Conservation (phyloP, 2,888 invertebrate genomes). For the Euzophera pinguis region DNA sequence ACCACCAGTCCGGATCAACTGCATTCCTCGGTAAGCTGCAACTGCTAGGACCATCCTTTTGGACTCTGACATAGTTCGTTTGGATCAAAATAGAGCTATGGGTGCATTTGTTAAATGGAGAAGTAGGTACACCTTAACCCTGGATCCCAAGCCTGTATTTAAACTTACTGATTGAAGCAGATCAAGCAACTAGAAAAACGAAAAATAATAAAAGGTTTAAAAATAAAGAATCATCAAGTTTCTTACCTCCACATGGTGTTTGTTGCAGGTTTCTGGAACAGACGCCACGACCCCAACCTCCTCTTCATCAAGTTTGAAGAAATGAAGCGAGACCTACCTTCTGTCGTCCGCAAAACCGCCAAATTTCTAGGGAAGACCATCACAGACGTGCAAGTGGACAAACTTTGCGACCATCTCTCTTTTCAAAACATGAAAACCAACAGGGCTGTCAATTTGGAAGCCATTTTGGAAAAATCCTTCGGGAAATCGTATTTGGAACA, state of each 20-base stretch:
- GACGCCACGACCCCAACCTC: conserved; percentile 84
- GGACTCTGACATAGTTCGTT: no score
- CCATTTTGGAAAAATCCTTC: conserved; percentile 78
- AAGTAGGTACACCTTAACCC: no score
- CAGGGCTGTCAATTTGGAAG: conserved; percentile 87
- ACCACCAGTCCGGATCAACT: no score
- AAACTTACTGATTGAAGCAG: no score
- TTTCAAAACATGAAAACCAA: conserved; percentile 92
- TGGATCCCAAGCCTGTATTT: no score
- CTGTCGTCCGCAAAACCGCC: conserved; percentile 84
- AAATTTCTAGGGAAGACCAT: conserved; percentile 84
- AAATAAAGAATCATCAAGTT: neutral
- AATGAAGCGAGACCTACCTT: conserved; percentile 86
- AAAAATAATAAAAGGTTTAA: no score
- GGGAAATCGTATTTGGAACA: conserved; percentile 68
- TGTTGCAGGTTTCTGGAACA: conserved; percentile 83
- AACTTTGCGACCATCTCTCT: conserved; percentile 86
- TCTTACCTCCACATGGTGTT: neutral
- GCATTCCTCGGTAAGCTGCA: no score
- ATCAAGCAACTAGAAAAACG: no score
- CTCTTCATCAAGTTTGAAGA: conserved; percentile 91
- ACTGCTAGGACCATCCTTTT: no score
- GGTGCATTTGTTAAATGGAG: no score
- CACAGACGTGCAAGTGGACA: conserved; percentile 82
- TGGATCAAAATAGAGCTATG: no score